These are phyloP conservation scores for Synanthedon vespiformis DNA, from an alignment of 2,888 invertebrate genomes.

Conservation along the genomic window DNA sequence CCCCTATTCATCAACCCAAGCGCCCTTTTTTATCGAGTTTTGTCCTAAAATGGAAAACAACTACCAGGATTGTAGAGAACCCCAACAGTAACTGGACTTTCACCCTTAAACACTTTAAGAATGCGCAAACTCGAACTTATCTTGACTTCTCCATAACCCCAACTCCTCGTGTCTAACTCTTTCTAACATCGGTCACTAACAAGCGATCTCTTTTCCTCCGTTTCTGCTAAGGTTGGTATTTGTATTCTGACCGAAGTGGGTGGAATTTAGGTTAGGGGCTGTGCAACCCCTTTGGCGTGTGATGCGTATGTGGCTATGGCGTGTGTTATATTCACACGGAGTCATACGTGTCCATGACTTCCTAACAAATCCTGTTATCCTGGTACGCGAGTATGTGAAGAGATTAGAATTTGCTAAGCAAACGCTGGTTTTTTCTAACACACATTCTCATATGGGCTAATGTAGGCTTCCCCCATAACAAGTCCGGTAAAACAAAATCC, in stretches of 20 bases:
- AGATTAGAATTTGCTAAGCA: slow-evolving; percentile 70
- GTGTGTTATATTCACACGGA: slow-evolving; percentile 49
- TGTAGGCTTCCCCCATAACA: slow-evolving; percentile 23
- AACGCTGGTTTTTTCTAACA: slow-evolving; percentile 60
- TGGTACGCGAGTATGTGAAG: slow-evolving; percentile 66
- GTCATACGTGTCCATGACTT: slow-evolving; percentile 47
- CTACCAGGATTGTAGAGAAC: slow-evolving; percentile 52
- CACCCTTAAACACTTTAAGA: slow-evolving; percentile 58
- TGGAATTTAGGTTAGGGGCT: slow-evolving; percentile 42
- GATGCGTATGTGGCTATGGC: slow-evolving; percentile 56
- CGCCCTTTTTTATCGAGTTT: slow-evolving; percentile 69
- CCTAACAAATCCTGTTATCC: slow-evolving; percentile 44
- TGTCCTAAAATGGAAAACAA: slow-evolving; percentile 72
- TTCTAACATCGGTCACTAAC: slow-evolving; percentile 31
- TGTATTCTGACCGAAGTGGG: slow-evolving; percentile 17
- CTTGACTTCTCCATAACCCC: slow-evolving; percentile 32
- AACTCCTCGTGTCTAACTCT: slow-evolving; percentile 41
- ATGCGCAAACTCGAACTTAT: slow-evolving; percentile 57
- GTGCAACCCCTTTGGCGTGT: slow-evolving; percentile 54
- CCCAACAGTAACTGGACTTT: slow-evolving; percentile 35
- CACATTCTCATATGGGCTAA: slow-evolving; percentile 25
- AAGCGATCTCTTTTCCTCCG: slow-evolving; percentile 28
- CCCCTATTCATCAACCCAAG: slow-evolving; percentile 12
- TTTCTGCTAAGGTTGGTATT: slow-evolving; percentile 36
- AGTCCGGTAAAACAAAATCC: not conserved